Evolutionary conservation across 2,888 invertebrate species (phyloP).

Genomic region (Hermaeophaga mercurialis): DNA sequence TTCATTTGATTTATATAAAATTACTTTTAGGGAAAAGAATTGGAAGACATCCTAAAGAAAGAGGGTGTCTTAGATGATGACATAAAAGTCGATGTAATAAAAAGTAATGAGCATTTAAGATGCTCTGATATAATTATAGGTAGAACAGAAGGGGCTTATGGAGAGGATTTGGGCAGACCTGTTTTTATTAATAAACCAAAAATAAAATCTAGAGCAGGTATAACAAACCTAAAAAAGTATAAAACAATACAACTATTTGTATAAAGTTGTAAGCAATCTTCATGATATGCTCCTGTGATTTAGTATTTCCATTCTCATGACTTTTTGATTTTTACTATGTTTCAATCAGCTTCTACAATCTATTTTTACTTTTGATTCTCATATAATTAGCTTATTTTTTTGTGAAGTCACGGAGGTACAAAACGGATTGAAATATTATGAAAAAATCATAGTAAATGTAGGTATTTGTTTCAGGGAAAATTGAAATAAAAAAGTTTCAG

Average conservation of each 20-base stretch:
- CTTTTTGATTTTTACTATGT: not conserved
- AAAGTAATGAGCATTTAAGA: conserved; percentile 19
- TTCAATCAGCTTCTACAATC: conserved; percentile 24
- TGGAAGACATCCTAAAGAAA: conserved; percentile 73
- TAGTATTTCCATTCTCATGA: no score
- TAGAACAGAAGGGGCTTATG: conserved; percentile 66
- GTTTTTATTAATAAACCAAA: no score
- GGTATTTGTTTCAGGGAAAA: no score
- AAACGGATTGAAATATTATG: no score
- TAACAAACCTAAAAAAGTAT: no score
- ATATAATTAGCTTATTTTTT: no score
- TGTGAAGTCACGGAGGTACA: no score
- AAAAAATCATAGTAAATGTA: no score
- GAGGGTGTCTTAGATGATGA: conserved; percentile 70
- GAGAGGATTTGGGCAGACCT: conserved; percentile 53
- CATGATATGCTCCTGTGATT: no score
- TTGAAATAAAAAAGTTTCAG: conserved; percentile 48
- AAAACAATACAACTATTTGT: no score
- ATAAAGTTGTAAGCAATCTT: not conserved
- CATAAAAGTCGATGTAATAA: not conserved
- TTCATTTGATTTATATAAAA: not conserved
- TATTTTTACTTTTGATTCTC: no score
- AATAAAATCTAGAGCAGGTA: conserved; percentile 43
- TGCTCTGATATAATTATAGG: conserved; percentile 65
- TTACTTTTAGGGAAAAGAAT: conserved; percentile 67